Conservation (phyloP, 2,113 vertebrate species). For the Anguilla japonica region DNA sequence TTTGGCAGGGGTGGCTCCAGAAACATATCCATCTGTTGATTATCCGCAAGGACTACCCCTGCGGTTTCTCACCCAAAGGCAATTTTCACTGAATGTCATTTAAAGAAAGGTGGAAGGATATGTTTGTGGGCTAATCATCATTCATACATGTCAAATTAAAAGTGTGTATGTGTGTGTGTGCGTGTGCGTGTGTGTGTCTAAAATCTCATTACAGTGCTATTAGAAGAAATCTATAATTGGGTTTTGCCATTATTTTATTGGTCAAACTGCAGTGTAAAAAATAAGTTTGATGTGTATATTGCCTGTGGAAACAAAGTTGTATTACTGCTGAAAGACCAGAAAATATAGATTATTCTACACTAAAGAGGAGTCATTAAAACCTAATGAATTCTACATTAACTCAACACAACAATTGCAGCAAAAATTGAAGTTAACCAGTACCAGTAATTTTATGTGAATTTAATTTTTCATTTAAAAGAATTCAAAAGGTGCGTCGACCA, state of each 20-base stretch:
- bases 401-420: neutral
- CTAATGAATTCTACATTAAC: too few relatives aligned
- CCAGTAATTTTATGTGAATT: neutral
- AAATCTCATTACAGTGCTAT: neutral
- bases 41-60: neutral
- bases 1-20: neutral
- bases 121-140: too few relatives aligned
- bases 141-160: too few relatives aligned
- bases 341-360: too few relatives aligned
- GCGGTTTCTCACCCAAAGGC: too few relatives aligned
- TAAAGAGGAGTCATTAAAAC: too few relatives aligned
- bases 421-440: neutral
- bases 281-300: neutral
- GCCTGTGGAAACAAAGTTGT: neutral
- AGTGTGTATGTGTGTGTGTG: too few relatives aligned
- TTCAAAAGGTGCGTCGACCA: too few relatives aligned
- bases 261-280: neutral
- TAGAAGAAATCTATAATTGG: neutral
- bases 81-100: too few relatives aligned
- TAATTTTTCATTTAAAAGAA: neutral
- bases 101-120: too few relatives aligned
- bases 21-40: neutral
- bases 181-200: too few relatives aligned
- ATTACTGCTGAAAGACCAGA: neutral
- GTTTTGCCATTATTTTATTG: neutral